Percentiles rank a stretch among this genome's conserved stretches.
These are phyloP conservation scores for Silurus aristotelis DNA, from an alignment of 2,797 vertebrate species.

Conservation along the genomic window DNA sequence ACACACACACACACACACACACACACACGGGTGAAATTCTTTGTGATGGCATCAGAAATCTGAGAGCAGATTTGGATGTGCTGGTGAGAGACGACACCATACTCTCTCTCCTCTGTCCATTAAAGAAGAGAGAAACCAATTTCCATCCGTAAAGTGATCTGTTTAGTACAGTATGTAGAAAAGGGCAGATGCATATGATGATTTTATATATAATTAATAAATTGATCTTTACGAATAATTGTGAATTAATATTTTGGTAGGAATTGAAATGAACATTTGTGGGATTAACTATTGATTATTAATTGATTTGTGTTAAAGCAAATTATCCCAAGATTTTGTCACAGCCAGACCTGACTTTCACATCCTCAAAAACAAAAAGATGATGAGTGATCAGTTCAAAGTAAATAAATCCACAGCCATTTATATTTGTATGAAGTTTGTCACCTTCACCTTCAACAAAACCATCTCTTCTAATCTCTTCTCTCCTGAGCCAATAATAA, in stretches of 20 bases:
- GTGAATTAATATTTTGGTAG: conserved; percentile 1
- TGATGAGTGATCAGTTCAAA: too few relatives aligned
- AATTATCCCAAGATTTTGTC: background rate
- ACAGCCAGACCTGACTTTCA: background rate
- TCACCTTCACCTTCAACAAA: background rate
- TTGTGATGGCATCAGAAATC: too few relatives aligned
- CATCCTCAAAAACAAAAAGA: background rate
- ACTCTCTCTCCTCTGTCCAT: background rate
- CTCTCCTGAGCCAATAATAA: background rate
- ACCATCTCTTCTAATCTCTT: background rate
- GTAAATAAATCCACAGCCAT: background rate
- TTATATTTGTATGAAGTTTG: background rate
- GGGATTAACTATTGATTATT: conserved; percentile 1
- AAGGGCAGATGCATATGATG: background rate
- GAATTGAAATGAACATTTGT: conserved; percentile 10
- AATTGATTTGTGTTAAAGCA: background rate
- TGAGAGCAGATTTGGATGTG: background rate
- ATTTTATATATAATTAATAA: too few relatives aligned
- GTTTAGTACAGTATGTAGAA: background rate
- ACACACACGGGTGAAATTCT: too few relatives aligned
- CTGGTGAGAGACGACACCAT: background rate
- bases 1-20: too few relatives aligned
- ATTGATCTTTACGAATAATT: too few relatives aligned
- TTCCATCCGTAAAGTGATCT: background rate
- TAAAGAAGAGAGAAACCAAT: background rate